Base-by-base conservation (phyloP, 2,797 vertebrate species). In the Sparus aurata region DNA sequence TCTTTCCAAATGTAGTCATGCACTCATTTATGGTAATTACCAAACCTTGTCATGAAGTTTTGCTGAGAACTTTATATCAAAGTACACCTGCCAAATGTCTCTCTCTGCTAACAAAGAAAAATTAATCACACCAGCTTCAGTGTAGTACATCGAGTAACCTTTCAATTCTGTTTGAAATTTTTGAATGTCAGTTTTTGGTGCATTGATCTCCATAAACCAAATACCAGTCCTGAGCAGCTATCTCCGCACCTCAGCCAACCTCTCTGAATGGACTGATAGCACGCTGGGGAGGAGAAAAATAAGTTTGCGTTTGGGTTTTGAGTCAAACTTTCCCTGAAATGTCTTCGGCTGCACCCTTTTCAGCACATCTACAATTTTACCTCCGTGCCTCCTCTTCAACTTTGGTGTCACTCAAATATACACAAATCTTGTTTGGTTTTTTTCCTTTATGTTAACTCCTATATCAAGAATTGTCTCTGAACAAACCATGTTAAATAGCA, bases 191-290 rank as follows among this genome's bases (percentile, higher is more conserved):
- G 38, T 25, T 49, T 23, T 22, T 61, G 20, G 20, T 22, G 61
- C 55, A 53, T 66, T 59, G 10, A 69, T 25, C n/a, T 46, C 55
- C 8, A n/a, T 16, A 57, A 68, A 55, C 9, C 15, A 34, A 30
- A 55, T 30, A 50, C 38, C 17, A 47, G 45, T 60, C 34, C 12
- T 59, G 30, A 75, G 64, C 64, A n/a, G 27, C 67, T 58, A 22
- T 73, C 68, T 73, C 52, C 25, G 12, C 50, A 69, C 50, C n/a
- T 45, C 49, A 67, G 25, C 17, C 75, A 54, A 80, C 77, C 67
- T 73, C 23, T 57, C 7, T 74, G 49, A 38, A 70, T 47, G 41
- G 63, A 38, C 18, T 43, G 49, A 34, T n/a, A 47, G 13, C 57
- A 55, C 38, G 57, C 6, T 47, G 12, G n/a, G 43, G 61, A 58